Evolutionary conservation across 2,797 vertebrate genomes (phyloP).

Genomic region (Danio tinwini): DNA sequence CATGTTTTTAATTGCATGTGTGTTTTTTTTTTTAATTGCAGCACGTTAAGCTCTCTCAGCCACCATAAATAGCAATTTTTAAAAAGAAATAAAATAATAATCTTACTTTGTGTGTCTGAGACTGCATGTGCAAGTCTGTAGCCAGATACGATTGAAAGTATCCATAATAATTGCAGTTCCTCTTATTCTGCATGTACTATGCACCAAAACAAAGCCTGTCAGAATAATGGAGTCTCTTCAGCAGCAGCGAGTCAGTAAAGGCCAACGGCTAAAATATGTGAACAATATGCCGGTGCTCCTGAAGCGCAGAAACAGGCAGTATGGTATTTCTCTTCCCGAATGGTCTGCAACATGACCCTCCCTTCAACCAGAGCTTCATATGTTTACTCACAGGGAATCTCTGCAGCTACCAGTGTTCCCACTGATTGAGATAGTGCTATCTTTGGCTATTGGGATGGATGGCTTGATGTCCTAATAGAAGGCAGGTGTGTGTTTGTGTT

Average conservation of each 20-base stretch:
- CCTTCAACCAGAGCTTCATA: conserved; percentile 27
- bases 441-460: conserved; percentile 70
- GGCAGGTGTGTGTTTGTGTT: conserved; percentile 90
- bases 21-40: too few relatives aligned
- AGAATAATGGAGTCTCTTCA: conserved; percentile 5
- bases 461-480: conserved; percentile 80
- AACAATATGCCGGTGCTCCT: conserved; percentile 16
- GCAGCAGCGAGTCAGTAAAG: not conserved
- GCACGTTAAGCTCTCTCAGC: too few relatives aligned
- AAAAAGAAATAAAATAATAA: too few relatives aligned
- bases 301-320: not conserved
- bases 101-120: too few relatives aligned
- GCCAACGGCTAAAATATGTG: conserved; percentile 24
- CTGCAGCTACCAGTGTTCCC: conserved; percentile 61
- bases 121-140: too few relatives aligned
- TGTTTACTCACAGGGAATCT: conserved; percentile 44
- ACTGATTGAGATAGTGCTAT: conserved; percentile 81
- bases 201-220: not conserved
- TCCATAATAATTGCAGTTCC: too few relatives aligned
- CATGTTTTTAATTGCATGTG: too few relatives aligned
- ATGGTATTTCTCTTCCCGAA: not conserved
- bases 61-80: too few relatives aligned
- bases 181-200: not conserved
- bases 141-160: too few relatives aligned
- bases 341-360: not conserved